phyloP scores from a whole-genome alignment of 2,888 invertebrate species.

The Sarcophaga caerulescens region DNA sequence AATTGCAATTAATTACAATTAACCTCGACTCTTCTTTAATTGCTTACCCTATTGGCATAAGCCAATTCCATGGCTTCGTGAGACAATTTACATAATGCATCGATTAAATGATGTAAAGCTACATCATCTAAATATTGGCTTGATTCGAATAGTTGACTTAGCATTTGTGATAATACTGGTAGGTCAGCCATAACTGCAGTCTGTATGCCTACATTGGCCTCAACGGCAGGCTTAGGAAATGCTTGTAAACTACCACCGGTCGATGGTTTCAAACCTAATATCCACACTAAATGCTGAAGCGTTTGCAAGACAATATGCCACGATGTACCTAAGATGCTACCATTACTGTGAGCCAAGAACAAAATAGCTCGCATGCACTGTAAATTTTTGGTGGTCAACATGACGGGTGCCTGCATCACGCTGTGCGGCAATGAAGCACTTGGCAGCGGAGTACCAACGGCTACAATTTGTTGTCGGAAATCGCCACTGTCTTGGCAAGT shows the following conservation, averaged over 20 bases:
- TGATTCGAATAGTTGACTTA: constrained; percentile 96
- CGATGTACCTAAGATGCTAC: constrained; percentile 93
- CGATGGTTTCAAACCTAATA: constrained; percentile 96
- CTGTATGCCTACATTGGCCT: constrained; percentile 92
- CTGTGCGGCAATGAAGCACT: constrained; percentile 90
- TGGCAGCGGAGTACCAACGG: constrained; percentile 97
- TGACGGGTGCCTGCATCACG: constrained; percentile 85
- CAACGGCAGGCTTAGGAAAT: constrained; percentile 87
- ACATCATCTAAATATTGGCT: constrained; percentile 96
- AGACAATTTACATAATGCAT: constrained; percentile 96
- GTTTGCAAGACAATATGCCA: constrained; percentile 98
- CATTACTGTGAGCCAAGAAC: constrained; percentile 94
- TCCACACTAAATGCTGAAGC: constrained; percentile 95
- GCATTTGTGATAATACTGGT: constrained; percentile 93
- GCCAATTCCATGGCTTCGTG: constrained; percentile 98
- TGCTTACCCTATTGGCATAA: constrained; percentile 91
- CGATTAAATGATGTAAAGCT: constrained; percentile 96
- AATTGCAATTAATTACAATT: neutral
- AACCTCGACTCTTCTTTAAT: neutral
- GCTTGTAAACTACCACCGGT: constrained; percentile 96
- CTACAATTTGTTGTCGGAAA: constrained; percentile 95
- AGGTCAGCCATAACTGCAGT: constrained; percentile 98
- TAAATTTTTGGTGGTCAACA: constrained; percentile 98
- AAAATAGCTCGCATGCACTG: constrained; percentile 97
- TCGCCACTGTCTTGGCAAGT: constrained; percentile 84